Conservation (phyloP, 2,797 vertebrate genomes). For the Cynopterus sphinx region DNA sequence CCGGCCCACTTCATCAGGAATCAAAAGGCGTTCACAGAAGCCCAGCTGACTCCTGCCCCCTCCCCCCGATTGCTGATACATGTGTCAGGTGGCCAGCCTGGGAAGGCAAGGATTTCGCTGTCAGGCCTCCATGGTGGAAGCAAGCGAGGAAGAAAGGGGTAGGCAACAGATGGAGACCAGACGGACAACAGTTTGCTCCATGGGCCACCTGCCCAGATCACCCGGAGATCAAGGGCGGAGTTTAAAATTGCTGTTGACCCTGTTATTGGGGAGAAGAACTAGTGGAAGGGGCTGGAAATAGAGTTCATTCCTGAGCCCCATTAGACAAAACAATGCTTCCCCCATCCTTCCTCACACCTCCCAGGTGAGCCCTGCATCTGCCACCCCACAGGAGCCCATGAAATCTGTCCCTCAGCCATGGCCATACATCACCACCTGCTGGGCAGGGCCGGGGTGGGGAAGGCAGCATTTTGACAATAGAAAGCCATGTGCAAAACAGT, state of each 20-base stretch:
- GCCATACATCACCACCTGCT: background rate
- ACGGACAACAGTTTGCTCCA: background rate
- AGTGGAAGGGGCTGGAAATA: background rate
- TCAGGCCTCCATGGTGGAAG: background rate
- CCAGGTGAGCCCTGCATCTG: too few species aligned
- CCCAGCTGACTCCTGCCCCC: background rate
- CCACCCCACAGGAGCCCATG: background rate
- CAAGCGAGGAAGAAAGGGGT: background rate
- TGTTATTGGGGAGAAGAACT: background rate
- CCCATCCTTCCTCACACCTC: background rate
- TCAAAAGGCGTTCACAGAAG: background rate
- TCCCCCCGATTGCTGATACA: too few species aligned
- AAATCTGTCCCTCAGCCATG: background rate
- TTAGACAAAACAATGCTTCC: background rate
- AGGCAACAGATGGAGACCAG: background rate
- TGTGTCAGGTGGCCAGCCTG: background rate
- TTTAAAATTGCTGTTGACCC: background rate
- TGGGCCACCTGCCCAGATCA: background rate
- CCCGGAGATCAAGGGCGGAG: background rate
- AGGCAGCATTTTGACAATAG: background rate
- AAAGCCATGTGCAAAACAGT: background rate
- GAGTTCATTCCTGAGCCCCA: background rate
- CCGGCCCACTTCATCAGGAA: background rate
- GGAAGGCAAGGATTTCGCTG: background rate
- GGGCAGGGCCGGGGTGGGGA: too few species aligned